Base-by-base conservation (phyloP, 2,888 invertebrate species). In the Andrena fulva region DNA sequence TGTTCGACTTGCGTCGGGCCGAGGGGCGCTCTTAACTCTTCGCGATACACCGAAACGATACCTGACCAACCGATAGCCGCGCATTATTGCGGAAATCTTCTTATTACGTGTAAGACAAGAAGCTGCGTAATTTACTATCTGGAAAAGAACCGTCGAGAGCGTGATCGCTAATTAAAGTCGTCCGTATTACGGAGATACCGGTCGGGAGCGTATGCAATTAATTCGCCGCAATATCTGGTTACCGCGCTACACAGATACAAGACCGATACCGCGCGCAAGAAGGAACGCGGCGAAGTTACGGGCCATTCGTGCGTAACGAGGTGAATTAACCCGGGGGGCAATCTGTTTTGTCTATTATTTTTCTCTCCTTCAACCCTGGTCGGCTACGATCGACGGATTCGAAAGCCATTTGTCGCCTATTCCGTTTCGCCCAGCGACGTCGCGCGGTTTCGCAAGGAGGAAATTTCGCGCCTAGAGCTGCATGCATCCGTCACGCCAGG, bases 231-330 rank as follows among this genome's bases (percentile, higher is more conserved):
- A 80, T 81, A 84, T 85, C 84, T 85, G 72, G 81, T 85, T 85
- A 85, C 85, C 73, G 52, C 27, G 80, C n/a, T 82, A 52, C 80
- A 77, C 56, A 72, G 80, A 80, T 77, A 75, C 82, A 33, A 64
- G 74, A 2, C 4, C 59, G 82, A 78, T 82, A 84, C 68, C 56
- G 10, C 27, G 60, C 8, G 68, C 59, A 64, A 68, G 75, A 64
- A 75, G 56, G 63, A 62, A 54, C 59, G 67, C 78, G 82, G 75
- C 64, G 74, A 71, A 78, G 74, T 60, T 83, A 63, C 78, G 29
- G 68, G 56, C 67, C 35, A 71, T 77, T 83, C 84, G 73, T 82
- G 84, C 84, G 82, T 84, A 82, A 84, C 84, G 82, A 82, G 73
- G 20, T 70, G 73, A 80, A 84, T 80, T 84, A 76, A 82, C 66